phyloP scores from a whole-genome alignment of 2,888 invertebrate genomes.

The Bellardia bayeri region DNA sequence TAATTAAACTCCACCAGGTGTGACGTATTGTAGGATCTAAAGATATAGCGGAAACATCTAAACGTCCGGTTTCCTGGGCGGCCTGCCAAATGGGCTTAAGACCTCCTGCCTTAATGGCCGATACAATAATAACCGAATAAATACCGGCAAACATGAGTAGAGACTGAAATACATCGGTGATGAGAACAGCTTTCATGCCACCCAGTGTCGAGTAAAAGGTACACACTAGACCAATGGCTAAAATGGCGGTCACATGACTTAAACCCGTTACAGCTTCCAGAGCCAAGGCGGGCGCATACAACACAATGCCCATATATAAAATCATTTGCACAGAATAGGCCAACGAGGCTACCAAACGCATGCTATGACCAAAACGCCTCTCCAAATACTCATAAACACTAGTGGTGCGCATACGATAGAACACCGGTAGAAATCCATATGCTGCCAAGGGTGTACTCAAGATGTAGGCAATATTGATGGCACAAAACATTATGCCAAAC shows the following conservation, averaged over 20 bases:
- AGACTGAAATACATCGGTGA: constrained; percentile 94
- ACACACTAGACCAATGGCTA: constrained; percentile 89
- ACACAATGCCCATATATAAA: constrained; percentile 95
- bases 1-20: constrained; percentile 91
- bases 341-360: constrained; percentile 91
- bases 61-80: constrained; percentile 88
- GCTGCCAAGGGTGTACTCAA: constrained; percentile 92
- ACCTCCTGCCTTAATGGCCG: constrained; percentile 89
- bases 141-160: constrained; percentile 94
- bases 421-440: constrained; percentile 92
- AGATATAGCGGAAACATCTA: constrained; percentile 89
- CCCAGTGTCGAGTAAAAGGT: constrained; percentile 95
- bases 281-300: constrained; percentile 97
- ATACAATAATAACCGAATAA: constrained; percentile 90
- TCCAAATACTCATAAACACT: constrained; percentile 97
- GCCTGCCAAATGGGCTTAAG: constrained; percentile 89
- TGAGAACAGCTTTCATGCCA: constrained; percentile 95
- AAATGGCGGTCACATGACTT: constrained; percentile 88
- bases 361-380: constrained; percentile 90
- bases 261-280: constrained; percentile 93
- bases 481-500: constrained; percentile 91
- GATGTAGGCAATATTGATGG: constrained; percentile 90
- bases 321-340: constrained; percentile 96
- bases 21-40: constrained; percentile 92
- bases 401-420: constrained; percentile 91